Evolutionary conservation across 2,888 invertebrate genomes (phyloP), one percentile per base, ranked within the genome.

Genomic region (Sylvicola fuscatus): DNA sequence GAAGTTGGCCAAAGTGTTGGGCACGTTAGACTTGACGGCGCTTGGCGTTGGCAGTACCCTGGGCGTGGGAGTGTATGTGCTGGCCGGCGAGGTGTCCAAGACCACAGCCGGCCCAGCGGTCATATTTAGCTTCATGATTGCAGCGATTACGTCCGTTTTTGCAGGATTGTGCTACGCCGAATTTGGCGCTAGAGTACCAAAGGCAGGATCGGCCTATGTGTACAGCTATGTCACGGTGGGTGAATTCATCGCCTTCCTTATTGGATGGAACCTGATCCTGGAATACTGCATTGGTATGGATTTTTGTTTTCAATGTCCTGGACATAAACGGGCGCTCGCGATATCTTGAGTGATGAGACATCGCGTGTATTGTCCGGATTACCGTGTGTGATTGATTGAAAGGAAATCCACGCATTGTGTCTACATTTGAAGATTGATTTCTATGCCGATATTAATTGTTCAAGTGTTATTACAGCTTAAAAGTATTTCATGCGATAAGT

Each of bases 161-260:
- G 86, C 89, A 47, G 87, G 54, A n/a, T 59, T 89, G 1, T 89
- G 87, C 50, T 90, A 87, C 54, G 87, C 89, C 0, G 90, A 90
- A 58, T 89, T 89, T 53, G 89, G 86, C 1, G 81, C 84, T 0
- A 62, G 84, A 39, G 86, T 87, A 2, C 89, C 89, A 0, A 79
- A 78, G 49, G 87, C 87, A 1, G 89, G 92, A 3, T 89, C 87
- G 0, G 92, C 90, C 0, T 92, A 92, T 49, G 73, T 89, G 5
- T 92, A 92, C 65, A 87, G 84, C 51, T 92, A 90, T 53, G 89
- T 90, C 13, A 82, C 86, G 35, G 77, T 90, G 37, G 90, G 90
- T 2, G 90, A 92, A 61, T 77, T 89, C 49, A 71, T 83, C 37
- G 90, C 89, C 0, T 90, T 90, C 54, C 64, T 83, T 33, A 87